phyloP scores from a whole-genome alignment of 2,888 invertebrate species.

The Strigamia transsilvanica region DNA sequence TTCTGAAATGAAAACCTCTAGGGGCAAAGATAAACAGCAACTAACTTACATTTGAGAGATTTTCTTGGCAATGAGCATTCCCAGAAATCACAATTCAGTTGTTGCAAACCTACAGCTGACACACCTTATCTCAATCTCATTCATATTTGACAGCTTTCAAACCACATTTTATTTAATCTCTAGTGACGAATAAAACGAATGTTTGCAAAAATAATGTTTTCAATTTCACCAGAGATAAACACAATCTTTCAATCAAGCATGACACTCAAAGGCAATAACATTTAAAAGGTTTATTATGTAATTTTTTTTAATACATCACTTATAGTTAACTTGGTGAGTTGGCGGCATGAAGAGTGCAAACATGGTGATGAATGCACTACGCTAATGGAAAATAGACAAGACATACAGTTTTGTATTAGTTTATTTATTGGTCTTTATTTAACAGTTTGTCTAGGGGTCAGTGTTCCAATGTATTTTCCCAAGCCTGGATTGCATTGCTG shows the following conservation, averaged over 20 bases:
- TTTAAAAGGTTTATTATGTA: too few species aligned
- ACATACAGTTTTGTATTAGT: too few species aligned
- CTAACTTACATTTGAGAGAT: neutral
- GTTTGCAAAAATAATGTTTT: neutral
- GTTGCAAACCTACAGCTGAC: neutral
- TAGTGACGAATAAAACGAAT: neutral
- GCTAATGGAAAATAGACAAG: too few species aligned
- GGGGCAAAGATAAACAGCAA: neutral
- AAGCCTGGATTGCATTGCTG: too few species aligned
- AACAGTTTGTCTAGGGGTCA: too few species aligned
- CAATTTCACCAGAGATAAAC: neutral
- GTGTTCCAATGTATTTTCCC: too few species aligned
- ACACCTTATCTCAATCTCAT: neutral
- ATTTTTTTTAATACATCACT: too few species aligned
- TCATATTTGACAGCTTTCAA: neutral
- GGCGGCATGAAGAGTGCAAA: too few species aligned
- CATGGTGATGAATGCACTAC: too few species aligned
- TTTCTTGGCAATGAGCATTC: neutral
- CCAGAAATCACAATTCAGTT: neutral
- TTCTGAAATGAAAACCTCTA: neutral
- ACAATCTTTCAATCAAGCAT: neutral
- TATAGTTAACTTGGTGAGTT: too few species aligned
- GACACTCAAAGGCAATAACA: neutral
- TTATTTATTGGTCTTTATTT: too few species aligned
- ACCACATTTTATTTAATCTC: neutral